Conservation (phyloP, 92 coral and sea anemone genomes). For the Zoanthus sansibaricus region DNA sequence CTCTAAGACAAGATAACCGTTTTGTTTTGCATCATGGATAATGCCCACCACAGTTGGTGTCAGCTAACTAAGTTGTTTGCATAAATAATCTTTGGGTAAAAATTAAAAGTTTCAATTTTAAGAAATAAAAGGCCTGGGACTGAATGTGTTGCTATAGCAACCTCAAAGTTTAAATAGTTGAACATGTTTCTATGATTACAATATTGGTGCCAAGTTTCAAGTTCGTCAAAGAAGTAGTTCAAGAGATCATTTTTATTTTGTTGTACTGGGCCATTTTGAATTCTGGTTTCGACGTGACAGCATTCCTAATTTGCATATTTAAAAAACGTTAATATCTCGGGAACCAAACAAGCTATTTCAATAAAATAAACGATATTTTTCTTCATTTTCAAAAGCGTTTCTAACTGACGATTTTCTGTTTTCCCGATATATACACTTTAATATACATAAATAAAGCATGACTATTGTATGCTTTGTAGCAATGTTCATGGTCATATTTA, state of each 20-base stretch:
- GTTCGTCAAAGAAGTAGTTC: too few relatives aligned
- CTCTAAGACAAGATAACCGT: neutral
- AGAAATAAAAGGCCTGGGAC: too few relatives aligned
- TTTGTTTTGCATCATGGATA: too few relatives aligned
- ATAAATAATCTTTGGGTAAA: neutral
- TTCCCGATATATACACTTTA: constrained; percentile 28
- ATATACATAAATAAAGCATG: constrained; percentile 7
- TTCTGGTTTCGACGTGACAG: constrained; percentile 1
- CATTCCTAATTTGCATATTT: neutral
- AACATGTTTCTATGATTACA: too few relatives aligned
- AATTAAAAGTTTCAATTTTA: neutral
- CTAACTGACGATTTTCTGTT: constrained; percentile 18
- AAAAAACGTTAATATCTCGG: constrained; percentile 7
- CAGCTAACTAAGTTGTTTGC: too few relatives aligned
- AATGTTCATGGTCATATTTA: constrained; percentile 12
- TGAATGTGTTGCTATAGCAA: too few relatives aligned
- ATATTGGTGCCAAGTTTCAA: too few relatives aligned
- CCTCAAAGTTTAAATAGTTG: too few relatives aligned
- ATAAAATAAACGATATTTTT: constrained; percentile 28
- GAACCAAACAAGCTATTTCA: constrained; percentile 20
- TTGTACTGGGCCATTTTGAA: too few relatives aligned
- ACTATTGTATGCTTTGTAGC: constrained; percentile 11
- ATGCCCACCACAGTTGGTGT: too few relatives aligned
- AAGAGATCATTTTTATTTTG: too few relatives aligned
- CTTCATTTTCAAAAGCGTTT: constrained; percentile 26